phyloP scores from a whole-genome alignment of 2,888 invertebrate genomes.

The Poecilus cupreus region DNA sequence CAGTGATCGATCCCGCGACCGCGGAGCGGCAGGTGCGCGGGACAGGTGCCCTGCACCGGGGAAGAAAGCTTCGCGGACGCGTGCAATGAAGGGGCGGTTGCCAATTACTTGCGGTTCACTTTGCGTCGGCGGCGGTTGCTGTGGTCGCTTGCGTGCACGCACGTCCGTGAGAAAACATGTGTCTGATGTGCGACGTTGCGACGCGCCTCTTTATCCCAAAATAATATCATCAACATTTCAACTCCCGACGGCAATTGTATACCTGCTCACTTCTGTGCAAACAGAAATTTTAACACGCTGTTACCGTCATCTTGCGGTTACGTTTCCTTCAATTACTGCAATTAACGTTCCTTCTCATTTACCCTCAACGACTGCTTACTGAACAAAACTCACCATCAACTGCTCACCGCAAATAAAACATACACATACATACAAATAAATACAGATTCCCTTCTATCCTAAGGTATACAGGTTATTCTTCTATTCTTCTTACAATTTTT shows the following conservation, averaged over 20 bases:
- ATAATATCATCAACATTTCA: constrained; percentile 46
- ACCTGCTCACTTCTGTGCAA: constrained; percentile 36
- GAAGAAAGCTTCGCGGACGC: constrained; percentile 47
- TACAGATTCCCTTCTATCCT: too few relatives aligned
- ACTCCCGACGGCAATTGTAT: constrained; percentile 36
- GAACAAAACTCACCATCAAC: not conserved
- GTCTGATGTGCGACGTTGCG: constrained; percentile 29
- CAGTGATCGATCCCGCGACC: not conserved
- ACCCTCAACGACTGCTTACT: not conserved
- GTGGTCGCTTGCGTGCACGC: constrained; percentile 45
- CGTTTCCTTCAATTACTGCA: constrained; percentile 11
- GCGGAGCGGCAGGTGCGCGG: constrained; percentile 12
- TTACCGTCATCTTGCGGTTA: constrained; percentile 25
- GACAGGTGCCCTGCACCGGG: constrained; percentile 24
- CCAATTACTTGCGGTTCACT: constrained; percentile 57
- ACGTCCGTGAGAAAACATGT: constrained; percentile 46
- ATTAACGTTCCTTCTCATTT: constrained; percentile 23
- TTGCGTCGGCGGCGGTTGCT: constrained; percentile 40
- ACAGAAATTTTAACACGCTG: constrained; percentile 32
- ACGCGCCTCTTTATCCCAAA: constrained; percentile 22
- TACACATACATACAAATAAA: too few relatives aligned
- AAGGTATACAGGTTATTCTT: too few relatives aligned
- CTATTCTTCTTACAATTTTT: too few relatives aligned
- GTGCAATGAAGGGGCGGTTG: constrained; percentile 58
- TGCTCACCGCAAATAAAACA: not conserved